These are phyloP conservation scores for Chelon auratus DNA, from an alignment of 2,797 vertebrate species.

Conservation along the genomic window DNA sequence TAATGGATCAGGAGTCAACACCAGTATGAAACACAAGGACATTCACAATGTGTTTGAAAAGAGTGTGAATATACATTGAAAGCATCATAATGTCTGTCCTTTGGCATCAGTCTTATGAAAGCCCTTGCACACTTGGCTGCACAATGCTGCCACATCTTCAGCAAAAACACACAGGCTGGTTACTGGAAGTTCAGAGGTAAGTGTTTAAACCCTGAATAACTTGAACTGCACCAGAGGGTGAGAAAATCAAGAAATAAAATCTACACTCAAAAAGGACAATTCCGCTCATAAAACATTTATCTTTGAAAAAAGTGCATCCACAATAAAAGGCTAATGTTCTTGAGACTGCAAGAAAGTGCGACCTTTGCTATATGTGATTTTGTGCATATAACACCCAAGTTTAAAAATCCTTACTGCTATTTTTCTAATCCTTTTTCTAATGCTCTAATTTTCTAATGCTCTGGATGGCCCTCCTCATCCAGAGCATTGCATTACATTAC, in stretches of 20 bases:
- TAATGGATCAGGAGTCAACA: no score
- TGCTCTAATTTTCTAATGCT: no score
- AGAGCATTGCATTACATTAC: constrained; percentile 19
- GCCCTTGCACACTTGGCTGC: constrained; percentile 21
- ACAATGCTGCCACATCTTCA: constrained; percentile 21
- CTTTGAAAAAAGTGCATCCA: neutral
- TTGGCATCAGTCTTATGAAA: constrained; percentile 18
- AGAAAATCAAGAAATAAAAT: constrained; percentile 2
- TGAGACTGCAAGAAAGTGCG: no score
- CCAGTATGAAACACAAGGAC: no score
- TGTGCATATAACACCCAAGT: neutral
- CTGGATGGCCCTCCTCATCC: neutral
- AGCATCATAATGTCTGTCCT: neutral
- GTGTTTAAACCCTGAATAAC: constrained; percentile 29
- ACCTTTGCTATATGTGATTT: no score
- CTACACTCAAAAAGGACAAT: neutral
- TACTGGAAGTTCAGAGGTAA: constrained; percentile 27
- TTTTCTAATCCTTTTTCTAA: neutral
- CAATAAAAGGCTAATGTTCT: neutral
- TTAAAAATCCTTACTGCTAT: neutral
- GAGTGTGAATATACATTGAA: neutral
- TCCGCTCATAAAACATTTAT: neutral
- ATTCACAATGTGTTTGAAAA: constrained; percentile 1
- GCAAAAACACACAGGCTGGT: constrained; percentile 2
- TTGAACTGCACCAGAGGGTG: neutral